These are phyloP conservation scores for Probosciger aterrimus DNA, from an alignment of 2,113 vertebrate genomes.

Conservation along the genomic window DNA sequence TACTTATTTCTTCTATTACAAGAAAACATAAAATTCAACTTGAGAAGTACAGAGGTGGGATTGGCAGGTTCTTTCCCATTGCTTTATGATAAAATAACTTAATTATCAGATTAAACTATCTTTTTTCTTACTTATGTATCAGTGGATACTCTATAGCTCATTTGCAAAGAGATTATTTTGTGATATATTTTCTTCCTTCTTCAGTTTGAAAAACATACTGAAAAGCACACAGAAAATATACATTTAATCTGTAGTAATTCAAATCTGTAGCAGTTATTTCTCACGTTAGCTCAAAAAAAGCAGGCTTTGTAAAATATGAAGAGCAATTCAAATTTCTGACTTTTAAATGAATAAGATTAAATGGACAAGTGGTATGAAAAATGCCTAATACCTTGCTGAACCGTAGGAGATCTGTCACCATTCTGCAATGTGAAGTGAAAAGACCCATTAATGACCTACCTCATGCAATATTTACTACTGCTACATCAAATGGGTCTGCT, in stretches of 20 bases:
- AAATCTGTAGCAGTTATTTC: not conserved
- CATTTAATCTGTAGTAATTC: not conserved
- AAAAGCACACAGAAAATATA: not conserved
- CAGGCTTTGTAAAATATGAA: not conserved
- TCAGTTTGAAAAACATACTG: not conserved
- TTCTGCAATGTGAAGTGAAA: conserved; percentile 46
- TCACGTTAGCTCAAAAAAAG: not conserved
- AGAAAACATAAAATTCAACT: not conserved
- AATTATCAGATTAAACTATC: not conserved
- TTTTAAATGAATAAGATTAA: conserved; percentile 38
- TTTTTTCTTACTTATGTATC: not conserved
- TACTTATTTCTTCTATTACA: not conserved
- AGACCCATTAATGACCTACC: conserved; percentile 62
- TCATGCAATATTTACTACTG: conserved; percentile 75
- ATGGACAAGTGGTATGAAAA: conserved; percentile 25
- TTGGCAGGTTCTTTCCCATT: not conserved
- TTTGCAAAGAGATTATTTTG: not conserved
- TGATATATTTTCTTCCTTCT: not conserved
- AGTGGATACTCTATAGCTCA: not conserved
- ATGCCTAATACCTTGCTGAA: not conserved
- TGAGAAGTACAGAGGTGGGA: not conserved
- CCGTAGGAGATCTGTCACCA: not conserved
- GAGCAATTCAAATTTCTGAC: not conserved
- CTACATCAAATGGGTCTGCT: conserved; percentile 57
- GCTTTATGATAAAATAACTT: not conserved